Percentiles rank a stretch among this genome's conserved stretches.
Evolutionary conservation across 1,140 invertebrate genomes (phyloP).

Genomic region (Chrysoperla carnea): DNA sequence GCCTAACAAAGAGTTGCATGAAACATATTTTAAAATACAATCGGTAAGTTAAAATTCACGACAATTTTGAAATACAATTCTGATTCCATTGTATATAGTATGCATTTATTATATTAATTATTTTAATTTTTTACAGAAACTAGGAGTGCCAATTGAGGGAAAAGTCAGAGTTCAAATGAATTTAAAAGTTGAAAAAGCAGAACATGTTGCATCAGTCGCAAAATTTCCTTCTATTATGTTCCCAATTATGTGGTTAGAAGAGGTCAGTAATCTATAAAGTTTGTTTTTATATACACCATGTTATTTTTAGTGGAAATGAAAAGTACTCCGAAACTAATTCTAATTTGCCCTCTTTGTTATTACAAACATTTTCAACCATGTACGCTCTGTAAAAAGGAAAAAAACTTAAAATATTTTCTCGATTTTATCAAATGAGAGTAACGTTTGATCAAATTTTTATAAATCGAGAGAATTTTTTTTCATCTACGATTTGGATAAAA

Average conservation of each 20-base stretch:
- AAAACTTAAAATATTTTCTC: too few relatives aligned
- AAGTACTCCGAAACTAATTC: too few relatives aligned
- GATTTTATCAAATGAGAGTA: too few relatives aligned
- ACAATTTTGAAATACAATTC: too few relatives aligned
- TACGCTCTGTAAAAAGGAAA: too few relatives aligned
- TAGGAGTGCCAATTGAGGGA: constrained; percentile 67
- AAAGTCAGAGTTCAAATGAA: constrained; percentile 68
- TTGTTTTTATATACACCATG: not conserved
- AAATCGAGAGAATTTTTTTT: too few relatives aligned
- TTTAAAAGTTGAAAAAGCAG: constrained; percentile 53
- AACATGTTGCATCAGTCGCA: constrained; percentile 47
- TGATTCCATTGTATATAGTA: not conserved
- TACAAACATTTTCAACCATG: too few relatives aligned
- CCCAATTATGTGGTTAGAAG: constrained; percentile 77
- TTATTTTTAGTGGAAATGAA: not conserved
- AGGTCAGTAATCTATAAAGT: constrained; percentile 29
- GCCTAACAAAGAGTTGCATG: constrained; percentile 49
- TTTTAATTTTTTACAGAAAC: constrained; percentile 41
- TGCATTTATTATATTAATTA: not conserved
- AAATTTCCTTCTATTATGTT: constrained; percentile 67
- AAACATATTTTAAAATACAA: constrained; percentile 71
- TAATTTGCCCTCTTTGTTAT: too few relatives aligned
- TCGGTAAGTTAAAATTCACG: constrained; percentile 42
- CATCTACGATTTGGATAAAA: too few relatives aligned
- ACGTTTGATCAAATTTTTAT: too few relatives aligned